Conservation (phyloP, 2,113 vertebrate genomes). For the mouse (Mus musculus) region DNA sequence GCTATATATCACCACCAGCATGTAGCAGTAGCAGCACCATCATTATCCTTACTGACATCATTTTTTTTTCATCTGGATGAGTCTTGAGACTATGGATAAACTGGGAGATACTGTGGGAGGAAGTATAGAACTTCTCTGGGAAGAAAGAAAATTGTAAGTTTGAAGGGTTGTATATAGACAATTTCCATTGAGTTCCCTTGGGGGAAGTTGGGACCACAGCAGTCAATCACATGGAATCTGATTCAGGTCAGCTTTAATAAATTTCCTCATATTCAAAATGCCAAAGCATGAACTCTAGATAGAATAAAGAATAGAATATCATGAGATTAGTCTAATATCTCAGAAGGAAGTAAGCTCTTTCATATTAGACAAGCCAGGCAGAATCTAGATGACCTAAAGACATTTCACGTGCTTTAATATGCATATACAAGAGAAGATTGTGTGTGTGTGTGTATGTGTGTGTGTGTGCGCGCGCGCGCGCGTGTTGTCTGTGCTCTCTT, state of each 20-base stretch:
- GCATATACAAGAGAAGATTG: background rate
- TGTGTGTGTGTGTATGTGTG: no score
- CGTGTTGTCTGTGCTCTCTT: background rate
- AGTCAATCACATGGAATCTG: background rate
- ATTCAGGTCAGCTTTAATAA: background rate
- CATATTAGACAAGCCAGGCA: background rate
- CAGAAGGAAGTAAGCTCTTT: background rate
- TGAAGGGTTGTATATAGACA: background rate
- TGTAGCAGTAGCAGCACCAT: background rate
- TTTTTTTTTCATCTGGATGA: background rate
- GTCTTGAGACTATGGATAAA: background rate
- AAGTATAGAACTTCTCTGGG: constrained; percentile 13
- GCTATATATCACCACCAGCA: background rate
- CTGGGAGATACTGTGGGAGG: background rate
- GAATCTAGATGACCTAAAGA: background rate
- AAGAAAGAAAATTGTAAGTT: background rate
- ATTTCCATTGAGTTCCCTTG: background rate
- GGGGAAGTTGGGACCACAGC: background rate
- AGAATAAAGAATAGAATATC: background rate
- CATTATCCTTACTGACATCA: background rate
- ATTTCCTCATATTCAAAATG: background rate
- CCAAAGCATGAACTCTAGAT: background rate
- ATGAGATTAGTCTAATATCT: background rate
- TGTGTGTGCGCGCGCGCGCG: no score
- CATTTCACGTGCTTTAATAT: background rate